Base-by-base conservation (phyloP, 2,888 invertebrate species). In the Prenolepis imparis region DNA sequence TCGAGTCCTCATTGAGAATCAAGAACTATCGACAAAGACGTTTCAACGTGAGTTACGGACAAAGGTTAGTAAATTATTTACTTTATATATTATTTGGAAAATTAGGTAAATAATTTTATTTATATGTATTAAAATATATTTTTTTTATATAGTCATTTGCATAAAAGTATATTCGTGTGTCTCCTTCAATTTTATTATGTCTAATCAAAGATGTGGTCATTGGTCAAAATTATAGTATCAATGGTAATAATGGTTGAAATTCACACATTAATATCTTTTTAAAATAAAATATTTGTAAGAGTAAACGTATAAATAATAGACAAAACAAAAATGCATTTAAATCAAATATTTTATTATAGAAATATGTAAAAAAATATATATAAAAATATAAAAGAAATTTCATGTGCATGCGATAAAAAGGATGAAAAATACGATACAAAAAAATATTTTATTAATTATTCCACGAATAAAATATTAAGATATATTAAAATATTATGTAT, bases 41-140 rank as follows among this genome's bases (percentile, higher is more conserved):
- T 61, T 72, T 72, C 72, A 41, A 80, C 78, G 52, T 52, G 12
- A 70, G 12, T 61, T n/a, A 44, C 78, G 24, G 36, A 48, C 36
- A 11, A 80, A 80, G 72, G 78, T 80, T 36, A 61, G 72, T 36
- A 15, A 61, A 61, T 32, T 70, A 21, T 57, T 59, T 66, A n/a
- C 1, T 28, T 68, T 5, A 21, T 24, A n/a, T 52, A n/a, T 41
- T 28, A 12, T 24, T 15, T 32, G 5, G 4, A 52, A 18, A 48
- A 68, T 68, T n/a, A 48, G n/a, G 24, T 5, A 41, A 18, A 61
- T 61, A 21, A 18, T 18, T 61, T 61, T 32, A 5, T 61, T 18
- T 18, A 1, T 6, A 18, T 11, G 12, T 1, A 44, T 73, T n/a
- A 21, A 59, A 59, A 11, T 3, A 8, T 8, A 32, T 61, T 32